Evolutionary conservation across 2,797 vertebrate species (phyloP), one percentile per base, ranked within the genome.

Genomic region (Myotis pilosus): DNA sequence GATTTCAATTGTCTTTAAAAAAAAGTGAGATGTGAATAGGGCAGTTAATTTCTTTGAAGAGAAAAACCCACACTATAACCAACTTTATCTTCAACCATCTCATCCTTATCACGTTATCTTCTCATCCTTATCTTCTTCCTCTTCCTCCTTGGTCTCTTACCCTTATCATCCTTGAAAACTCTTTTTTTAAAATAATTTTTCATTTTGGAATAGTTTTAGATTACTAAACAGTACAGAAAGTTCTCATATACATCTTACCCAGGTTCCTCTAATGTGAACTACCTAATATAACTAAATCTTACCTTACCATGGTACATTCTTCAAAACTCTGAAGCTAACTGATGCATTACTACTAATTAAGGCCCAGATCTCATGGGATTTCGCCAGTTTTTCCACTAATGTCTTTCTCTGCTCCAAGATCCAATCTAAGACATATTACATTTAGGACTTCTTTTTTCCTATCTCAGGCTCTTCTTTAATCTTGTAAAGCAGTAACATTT

Each of bases 11-110:
- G 23, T 55, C 76, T 97, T 97, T 98, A 99, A 98, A 36, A 87
- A 98, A 96, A 98, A 99, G 98, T 99, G 98, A 99, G 98, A 98
- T 99, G 98, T 98, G 98, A 98, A 99, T 98, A 99, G 98, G 98
- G 98, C 98, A 99, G 98, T 99, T 99, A 99, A 99, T 99, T 99
- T 98, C 98, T 99, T 99, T 99, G 99, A 99, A 98, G 99, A 99
- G 98, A 98, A 99, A 98, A 97, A 98, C 98, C n/a, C 75, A 19
- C 98, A 81, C 62, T 86, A 30, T 25, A 72, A 62, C 33, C 47
- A 76, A 82, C 38, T 91, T 68, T 60, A 90, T 74, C 71, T 62
- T 80, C 9, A 3, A 19, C 23, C 25, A 53, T 15, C 28, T 69
- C 30, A 75, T 47, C 71, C 33, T 91, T 49, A 38, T n/a, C 98